A percentile compares a stretch with the other conserved stretches of the same genome.
Conservation (phyloP, 64 coral and sea anemone genomes). For the Astreopora myriophthalma region DNA sequence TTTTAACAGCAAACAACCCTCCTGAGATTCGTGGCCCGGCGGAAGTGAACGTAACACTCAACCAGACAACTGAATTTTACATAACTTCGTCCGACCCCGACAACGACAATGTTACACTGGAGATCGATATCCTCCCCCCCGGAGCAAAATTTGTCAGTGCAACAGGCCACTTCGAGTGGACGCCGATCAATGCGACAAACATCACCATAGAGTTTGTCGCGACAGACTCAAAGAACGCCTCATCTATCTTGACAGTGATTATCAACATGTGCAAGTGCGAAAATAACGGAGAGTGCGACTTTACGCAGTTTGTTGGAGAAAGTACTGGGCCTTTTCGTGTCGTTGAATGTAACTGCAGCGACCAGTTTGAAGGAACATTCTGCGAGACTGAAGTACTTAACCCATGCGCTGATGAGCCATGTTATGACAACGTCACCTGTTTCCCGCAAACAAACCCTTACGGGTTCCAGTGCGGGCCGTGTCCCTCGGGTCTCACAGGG, state of each 20-base stretch:
- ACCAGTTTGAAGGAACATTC: conserved; percentile 22
- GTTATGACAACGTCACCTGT: conserved; percentile 38
- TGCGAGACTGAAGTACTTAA: conserved; percentile 16
- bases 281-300: conserved; percentile 51
- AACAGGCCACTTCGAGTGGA: background rate
- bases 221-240: conserved; percentile 9
- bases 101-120: conserved; percentile 17
- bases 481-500: conserved; percentile 38
- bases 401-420: conserved; percentile 36
- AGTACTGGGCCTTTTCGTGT: background rate
- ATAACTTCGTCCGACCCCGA: background rate
- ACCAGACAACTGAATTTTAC: background rate
- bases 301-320: conserved; percentile 8
- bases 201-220: conserved; percentile 25
- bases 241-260: background rate
- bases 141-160: background rate
- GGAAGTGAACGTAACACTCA: conserved; percentile 23
- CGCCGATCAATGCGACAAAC: conserved; percentile 8
- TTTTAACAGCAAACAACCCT: conserved; percentile 21
- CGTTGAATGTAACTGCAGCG: conserved; percentile 50
- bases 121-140: background rate
- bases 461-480: conserved; percentile 45
- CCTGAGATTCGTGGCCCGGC: conserved; percentile 6
- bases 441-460: background rate
- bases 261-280: conserved; percentile 56